phyloP scores from a whole-genome alignment of 2,888 invertebrate species.

The Perizoma affinitatum region DNA sequence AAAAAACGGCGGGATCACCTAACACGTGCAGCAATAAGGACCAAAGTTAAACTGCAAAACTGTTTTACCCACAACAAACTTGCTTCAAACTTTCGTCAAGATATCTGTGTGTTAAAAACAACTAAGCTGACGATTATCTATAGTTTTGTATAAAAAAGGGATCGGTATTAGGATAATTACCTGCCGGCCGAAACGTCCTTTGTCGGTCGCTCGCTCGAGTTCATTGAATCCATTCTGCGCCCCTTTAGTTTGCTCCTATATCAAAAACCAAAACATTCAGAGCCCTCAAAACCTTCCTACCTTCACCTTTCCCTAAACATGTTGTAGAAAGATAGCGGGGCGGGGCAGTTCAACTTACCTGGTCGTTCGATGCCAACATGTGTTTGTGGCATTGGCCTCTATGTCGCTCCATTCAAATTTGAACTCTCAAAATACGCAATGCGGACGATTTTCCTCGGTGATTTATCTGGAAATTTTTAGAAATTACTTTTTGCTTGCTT shows the following conservation, averaged over 20 bases:
- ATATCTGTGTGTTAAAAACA: conserved; percentile 9
- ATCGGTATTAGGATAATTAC: conserved; percentile 81
- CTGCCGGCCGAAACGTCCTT: conserved; percentile 79
- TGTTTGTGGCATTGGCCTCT: conserved; percentile 78
- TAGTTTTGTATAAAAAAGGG: conserved; percentile 59
- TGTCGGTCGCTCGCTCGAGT: conserved; percentile 78
- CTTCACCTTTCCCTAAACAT: conserved; percentile 33
- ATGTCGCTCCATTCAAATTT: conserved; percentile 51
- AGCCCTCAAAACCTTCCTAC: conserved; percentile 45
- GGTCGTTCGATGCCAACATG: conserved; percentile 68
- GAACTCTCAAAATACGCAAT: conserved; percentile 44
- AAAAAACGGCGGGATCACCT: no score
- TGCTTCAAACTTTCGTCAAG: background rate
- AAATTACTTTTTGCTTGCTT: conserved; percentile 53
- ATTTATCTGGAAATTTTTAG: conserved; percentile 49
- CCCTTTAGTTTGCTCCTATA: conserved; percentile 63
- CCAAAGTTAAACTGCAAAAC: no score
- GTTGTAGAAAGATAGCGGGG: conserved; percentile 40
- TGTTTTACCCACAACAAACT: no score
- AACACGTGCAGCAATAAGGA: no score
- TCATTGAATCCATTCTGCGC: conserved; percentile 81
- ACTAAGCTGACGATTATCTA: conserved; percentile 32
- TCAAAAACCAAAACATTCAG: conserved; percentile 53
- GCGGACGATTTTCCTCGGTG: conserved; percentile 38
- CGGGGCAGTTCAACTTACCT: conserved; percentile 53